Percentiles rank a stretch among this genome's conserved stretches.
Conservation (phyloP, 2,888 invertebrate species). For the Megalurothrips usitatus region DNA sequence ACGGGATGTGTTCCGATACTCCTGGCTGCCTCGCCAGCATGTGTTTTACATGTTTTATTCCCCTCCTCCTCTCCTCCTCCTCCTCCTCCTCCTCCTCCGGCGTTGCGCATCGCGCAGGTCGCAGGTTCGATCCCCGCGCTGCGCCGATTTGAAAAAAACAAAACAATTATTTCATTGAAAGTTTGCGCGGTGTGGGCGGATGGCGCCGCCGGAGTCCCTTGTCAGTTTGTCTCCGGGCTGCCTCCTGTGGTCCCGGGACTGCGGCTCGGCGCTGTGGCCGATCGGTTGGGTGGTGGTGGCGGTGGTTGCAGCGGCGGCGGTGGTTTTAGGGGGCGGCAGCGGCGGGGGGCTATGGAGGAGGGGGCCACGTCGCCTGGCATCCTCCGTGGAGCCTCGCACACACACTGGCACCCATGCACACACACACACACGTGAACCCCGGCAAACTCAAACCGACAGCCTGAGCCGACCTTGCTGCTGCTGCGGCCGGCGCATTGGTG, state of each 20-base stretch:
- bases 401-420: not conserved
- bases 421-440: not conserved
- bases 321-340: not conserved
- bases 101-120: not conserved
- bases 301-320: not conserved
- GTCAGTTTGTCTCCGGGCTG: too few relatives aligned
- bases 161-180: too few relatives aligned
- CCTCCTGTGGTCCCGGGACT: too few relatives aligned
- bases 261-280: not conserved
- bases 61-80: not conserved
- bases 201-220: too few relatives aligned
- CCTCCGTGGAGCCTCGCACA: not conserved
- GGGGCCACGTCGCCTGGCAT: too few relatives aligned
- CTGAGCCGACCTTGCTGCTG: too few relatives aligned
- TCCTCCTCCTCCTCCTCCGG: not conserved
- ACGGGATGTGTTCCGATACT: conserved; percentile 18
- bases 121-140: not conserved
- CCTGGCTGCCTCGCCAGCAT: not conserved
- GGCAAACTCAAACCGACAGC: too few relatives aligned
- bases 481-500: too few relatives aligned
- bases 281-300: not conserved
- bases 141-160: too few relatives aligned
- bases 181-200: too few relatives aligned
- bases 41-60: conserved; percentile 14
- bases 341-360: too few relatives aligned